Base-by-base conservation (phyloP, 2,113 vertebrate genomes). In the Progne subis region DNA sequence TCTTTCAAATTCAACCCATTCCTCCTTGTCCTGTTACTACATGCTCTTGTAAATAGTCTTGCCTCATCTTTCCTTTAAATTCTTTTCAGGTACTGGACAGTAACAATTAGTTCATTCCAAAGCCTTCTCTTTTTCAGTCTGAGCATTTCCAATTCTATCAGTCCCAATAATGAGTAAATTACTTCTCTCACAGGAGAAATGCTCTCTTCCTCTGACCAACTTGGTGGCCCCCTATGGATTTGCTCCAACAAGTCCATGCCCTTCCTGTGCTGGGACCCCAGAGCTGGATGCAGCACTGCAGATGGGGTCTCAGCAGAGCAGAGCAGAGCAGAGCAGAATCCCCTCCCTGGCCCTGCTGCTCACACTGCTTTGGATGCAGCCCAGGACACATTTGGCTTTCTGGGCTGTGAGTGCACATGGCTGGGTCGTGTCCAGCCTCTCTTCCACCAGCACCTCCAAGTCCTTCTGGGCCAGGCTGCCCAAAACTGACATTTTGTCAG, bases 361-460 rank as follows among this genome's bases (percentile, higher is more conserved):
- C 29, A 29, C 0, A 0, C 8, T 39, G 65, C 49, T 79, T 2
- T 87, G 49, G 47, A n/a, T 41, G n/a, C 65, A 63, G 23, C 41
- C 15, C 39, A 78, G 39, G 47, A 44, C 8, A 55, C 0, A 0
- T 8, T 3, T 28, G 39, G 10, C 26, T 87, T 21, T 47, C 46
- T 47, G 46, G 46, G 46, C 46, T 47, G 46, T 0, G 0, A 29
- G 8, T 55, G 19, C 24, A 0, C 47, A 55, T 29, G 1, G 19
- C 15, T 31, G 25, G 17, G 5, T 56, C 31, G 26, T 31, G 43
- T 43, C 6, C 75, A 63, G 20, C 43, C 32, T 28, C 64, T 46
- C 39, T 0, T 1, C 9, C 18, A 0, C 14, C 32, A 15, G 34
- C 1, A 29, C 5, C 6, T 5, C 8, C 25, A 49, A 9, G 5